A percentile compares a stretch with the other conserved stretches of the same genome.
Evolutionary conservation across 2,888 invertebrate genomes (phyloP).

Genomic region (Athalia circularis): DNA sequence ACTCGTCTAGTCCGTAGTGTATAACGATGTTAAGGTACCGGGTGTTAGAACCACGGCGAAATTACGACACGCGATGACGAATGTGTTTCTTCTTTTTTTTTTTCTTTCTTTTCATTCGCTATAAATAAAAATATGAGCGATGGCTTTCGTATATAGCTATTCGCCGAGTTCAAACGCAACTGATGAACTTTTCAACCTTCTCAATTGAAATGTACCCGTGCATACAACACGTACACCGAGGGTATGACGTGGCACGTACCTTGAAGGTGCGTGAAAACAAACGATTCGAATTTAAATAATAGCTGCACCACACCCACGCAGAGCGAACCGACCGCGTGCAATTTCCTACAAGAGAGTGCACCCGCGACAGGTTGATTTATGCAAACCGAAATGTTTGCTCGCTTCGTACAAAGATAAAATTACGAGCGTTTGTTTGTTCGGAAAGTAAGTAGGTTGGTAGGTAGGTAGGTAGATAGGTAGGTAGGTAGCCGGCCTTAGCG

Average conservation of each 20-base stretch:
- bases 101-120: no score
- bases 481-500: not conserved
- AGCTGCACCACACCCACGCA: conserved; percentile 40
- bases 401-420: not conserved
- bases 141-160: no score
- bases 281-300: conserved; percentile 36
- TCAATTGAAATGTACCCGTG: not conserved
- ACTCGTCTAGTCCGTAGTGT: no score
- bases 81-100: no score
- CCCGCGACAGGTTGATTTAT: conserved; percentile 39
- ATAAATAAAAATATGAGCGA: no score
- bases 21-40: no score
- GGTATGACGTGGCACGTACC: conserved; percentile 3
- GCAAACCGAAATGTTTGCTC: conserved; percentile 39
- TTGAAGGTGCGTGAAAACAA: conserved; percentile 35
- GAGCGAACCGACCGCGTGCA: conserved; percentile 19
- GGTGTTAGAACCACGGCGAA: no score
- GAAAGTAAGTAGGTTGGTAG: conserved; percentile 14
- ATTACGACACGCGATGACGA: no score
- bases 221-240: no score
- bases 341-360: conserved; percentile 23
- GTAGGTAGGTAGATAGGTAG: not conserved
- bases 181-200: not conserved
- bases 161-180: not conserved
- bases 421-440: conserved; percentile 14